Percentiles rank a stretch among this genome's conserved stretches.
These are phyloP conservation scores for Chloroceryle inda DNA, from an alignment of 2,797 vertebrate genomes.

Conservation along the genomic window DNA sequence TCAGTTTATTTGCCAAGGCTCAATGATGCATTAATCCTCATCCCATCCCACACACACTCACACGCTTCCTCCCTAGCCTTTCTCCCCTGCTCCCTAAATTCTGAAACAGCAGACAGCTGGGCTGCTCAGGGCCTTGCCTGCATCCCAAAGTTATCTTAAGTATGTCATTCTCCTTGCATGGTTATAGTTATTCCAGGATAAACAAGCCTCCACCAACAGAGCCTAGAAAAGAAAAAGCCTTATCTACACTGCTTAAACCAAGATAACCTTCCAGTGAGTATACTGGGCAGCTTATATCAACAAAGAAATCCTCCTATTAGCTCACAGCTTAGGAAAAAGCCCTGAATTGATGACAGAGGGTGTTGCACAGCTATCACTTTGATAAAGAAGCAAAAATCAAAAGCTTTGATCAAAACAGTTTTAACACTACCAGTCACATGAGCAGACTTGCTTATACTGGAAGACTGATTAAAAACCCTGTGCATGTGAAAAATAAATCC, in stretches of 20 bases:
- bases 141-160: neutral
- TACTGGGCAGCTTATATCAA: neutral
- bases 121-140: constrained; percentile 6
- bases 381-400: neutral
- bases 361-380: neutral
- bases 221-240: neutral
- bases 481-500: neutral
- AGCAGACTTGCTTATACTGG: neutral
- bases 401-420: neutral
- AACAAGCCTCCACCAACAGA: neutral
- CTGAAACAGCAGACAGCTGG: constrained; percentile 15
- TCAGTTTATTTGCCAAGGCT: constrained; percentile 65
- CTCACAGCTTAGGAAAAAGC: neutral
- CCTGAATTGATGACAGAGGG: neutral
- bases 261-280: neutral
- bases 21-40: constrained; percentile 70
- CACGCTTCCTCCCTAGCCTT: constrained; percentile 28
- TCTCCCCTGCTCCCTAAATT: constrained; percentile 55
- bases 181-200: neutral
- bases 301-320: neutral
- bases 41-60: constrained; percentile 55
- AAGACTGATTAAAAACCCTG: neutral
- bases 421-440: neutral
- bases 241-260: neutral
- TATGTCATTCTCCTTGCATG: neutral